Percentiles rank a stretch among this genome's conserved stretches.
These are phyloP conservation scores for mouse (Mus musculus) DNA, from an alignment of 2,113 vertebrate genomes.

Conservation along the genomic window GRCm39 chr11:65764501-65765000, in stretches of 20 bases:
- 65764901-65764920: neutral
- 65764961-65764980: conserved; percentile 93
- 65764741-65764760: neutral
- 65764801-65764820: neutral
- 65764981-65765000: conserved; percentile 93
- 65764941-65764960: conserved; percentile 90
- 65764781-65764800: neutral
- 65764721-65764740: neutral
- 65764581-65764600: neutral
- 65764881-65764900: neutral
- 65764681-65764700: neutral
- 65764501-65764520: neutral
- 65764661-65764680: neutral
- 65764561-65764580: neutral
- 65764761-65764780: neutral
- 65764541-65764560: neutral
- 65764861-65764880: neutral
- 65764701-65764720: neutral
- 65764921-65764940: fast-evolving
- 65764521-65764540: neutral
- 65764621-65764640: neutral
- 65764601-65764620: neutral
- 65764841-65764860: neutral
- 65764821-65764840: neutral
- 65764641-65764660: neutral